Evolutionary conservation across 2,888 invertebrate genomes (phyloP).

Genomic region (Thereva unica): DNA sequence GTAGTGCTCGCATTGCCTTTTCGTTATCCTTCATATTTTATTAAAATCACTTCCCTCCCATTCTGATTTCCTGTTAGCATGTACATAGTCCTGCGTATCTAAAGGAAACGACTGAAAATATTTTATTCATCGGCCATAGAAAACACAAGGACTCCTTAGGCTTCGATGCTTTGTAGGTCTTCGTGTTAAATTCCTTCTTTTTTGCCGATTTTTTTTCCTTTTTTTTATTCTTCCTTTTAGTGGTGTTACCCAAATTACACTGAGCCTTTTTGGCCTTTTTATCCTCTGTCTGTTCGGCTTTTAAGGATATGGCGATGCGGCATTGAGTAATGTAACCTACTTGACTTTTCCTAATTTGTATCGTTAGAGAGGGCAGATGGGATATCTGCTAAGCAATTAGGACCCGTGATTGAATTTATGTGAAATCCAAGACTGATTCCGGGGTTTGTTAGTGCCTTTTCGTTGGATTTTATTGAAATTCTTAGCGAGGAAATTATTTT

Average conservation of each 20-base stretch:
- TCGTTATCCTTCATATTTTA: constrained; percentile 53
- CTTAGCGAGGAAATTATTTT: too few species aligned
- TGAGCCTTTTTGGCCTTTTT: constrained; percentile 20
- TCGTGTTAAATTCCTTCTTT: constrained; percentile 23
- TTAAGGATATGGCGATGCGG: constrained; percentile 26
- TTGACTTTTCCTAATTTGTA: constrained; percentile 29
- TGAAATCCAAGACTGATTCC: background rate
- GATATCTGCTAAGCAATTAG: constrained; percentile 31
- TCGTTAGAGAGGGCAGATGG: constrained; percentile 27
- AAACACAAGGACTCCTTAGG: constrained; percentile 26
- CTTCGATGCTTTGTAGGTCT: constrained; percentile 28
- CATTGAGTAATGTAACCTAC: constrained; percentile 34
- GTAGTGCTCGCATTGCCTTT: background rate
- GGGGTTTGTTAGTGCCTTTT: too few species aligned
- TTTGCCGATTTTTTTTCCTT: constrained; percentile 14
- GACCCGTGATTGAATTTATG: constrained; percentile 23
- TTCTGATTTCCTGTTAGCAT: constrained; percentile 52
- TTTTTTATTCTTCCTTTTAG: constrained; percentile 22
- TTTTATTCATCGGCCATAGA: constrained; percentile 34
- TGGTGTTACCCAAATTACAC: constrained; percentile 31
- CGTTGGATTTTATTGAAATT: too few species aligned
- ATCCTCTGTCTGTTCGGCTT: constrained; percentile 27
- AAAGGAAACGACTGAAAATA: constrained; percentile 29
- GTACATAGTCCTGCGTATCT: constrained; percentile 31
- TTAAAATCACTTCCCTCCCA: constrained; percentile 59